phyloP scores from a whole-genome alignment of 2,888 invertebrate genomes.

The Cacoxenus indagator region DNA sequence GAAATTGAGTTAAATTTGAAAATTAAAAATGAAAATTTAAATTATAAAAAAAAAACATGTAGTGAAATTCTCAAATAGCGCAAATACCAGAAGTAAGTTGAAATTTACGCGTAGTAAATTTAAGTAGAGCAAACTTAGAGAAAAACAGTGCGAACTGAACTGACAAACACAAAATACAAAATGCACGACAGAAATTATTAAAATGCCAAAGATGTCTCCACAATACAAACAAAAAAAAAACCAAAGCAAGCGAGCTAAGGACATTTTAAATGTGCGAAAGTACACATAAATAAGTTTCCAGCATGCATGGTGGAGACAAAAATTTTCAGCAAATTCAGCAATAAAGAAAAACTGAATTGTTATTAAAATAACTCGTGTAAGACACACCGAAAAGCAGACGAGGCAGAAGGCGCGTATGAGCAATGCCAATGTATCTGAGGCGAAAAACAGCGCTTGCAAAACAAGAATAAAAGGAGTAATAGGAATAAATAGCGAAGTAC shows the following conservation, averaged over 20 bases:
- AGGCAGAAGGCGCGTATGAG: neutral
- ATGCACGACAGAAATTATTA: neutral
- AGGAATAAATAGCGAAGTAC: too few relatives aligned
- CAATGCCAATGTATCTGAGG: neutral
- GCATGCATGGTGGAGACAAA: neutral
- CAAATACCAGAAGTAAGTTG: neutral
- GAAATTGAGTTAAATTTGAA: neutral
- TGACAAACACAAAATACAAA: neutral
- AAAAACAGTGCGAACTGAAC: neutral
- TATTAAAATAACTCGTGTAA: neutral
- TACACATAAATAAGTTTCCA: neutral
- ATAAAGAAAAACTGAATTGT: neutral
- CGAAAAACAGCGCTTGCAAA: too few relatives aligned
- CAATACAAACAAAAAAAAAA: neutral
- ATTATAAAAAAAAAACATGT: neutral
- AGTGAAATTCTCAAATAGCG: conserved; percentile 3
- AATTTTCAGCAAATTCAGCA: neutral
- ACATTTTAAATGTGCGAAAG: neutral
- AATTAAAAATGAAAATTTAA: neutral
- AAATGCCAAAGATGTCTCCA: neutral
- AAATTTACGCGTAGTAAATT: conserved; percentile 9
- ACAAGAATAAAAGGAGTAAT: too few relatives aligned
- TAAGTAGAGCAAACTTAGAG: neutral
- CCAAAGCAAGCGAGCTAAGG: neutral
- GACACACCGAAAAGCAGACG: neutral